Evolutionary conservation across 2,113 vertebrate genomes (phyloP).

Genomic region (Cryptomyrus ogoouensis): DNA sequence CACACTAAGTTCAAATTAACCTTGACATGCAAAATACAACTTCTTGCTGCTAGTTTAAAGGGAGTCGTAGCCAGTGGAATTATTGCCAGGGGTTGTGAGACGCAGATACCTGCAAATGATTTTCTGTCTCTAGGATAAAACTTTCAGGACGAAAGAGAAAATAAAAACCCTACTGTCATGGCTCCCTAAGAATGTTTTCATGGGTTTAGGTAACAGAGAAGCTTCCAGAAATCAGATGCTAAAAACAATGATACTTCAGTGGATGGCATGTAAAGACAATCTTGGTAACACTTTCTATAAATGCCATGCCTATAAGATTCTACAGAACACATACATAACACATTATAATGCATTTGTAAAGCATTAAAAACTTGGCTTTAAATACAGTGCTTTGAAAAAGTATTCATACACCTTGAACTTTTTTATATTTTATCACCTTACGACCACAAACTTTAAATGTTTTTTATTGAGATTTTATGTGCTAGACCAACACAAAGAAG

Average conservation of each 20-base stretch:
- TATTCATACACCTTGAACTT: too few species aligned
- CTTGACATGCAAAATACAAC: slow-evolving; percentile 7
- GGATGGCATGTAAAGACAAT: not conserved
- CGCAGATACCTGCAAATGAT: slow-evolving; percentile 1
- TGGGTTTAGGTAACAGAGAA: not conserved
- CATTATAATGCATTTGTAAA: not conserved
- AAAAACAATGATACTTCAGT: not conserved
- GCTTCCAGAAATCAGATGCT: not conserved
- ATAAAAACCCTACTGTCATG: not conserved
- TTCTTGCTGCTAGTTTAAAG: not conserved
- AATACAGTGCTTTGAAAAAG: not conserved
- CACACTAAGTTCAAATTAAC: not conserved
- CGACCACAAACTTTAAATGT: too few species aligned
- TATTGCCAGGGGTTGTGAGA: not conserved
- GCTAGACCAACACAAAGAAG: too few species aligned
- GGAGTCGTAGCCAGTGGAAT: not conserved
- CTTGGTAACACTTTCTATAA: not conserved
- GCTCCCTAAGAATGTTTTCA: not conserved
- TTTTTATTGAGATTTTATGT: too few species aligned
- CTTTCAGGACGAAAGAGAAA: not conserved
- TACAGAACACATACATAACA: not conserved
- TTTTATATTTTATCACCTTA: too few species aligned
- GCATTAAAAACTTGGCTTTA: not conserved
- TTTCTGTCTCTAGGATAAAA: not conserved
- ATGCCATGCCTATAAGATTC: not conserved